Evolutionary conservation across 2,888 invertebrate species (phyloP).

Genomic region (Archips xylosteana): DNA sequence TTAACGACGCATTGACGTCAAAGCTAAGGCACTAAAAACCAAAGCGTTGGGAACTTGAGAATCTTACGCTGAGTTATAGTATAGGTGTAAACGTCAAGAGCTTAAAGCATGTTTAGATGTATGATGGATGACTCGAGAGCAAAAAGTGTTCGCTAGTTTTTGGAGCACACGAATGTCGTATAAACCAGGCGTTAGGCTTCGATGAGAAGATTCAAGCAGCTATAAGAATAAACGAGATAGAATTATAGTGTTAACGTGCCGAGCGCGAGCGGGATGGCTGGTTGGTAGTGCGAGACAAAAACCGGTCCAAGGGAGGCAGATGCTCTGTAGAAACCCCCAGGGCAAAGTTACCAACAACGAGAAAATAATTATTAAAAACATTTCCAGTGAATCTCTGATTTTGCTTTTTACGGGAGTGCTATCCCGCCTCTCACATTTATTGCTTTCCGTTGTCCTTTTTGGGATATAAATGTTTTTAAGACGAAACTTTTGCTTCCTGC

Average conservation of each 20-base stretch:
- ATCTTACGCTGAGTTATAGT: not conserved
- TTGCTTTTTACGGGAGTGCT: slow-evolving; percentile 44
- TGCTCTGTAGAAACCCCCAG: slow-evolving; percentile 75
- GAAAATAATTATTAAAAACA: slow-evolving; percentile 76
- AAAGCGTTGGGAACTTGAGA: slow-evolving; percentile 3
- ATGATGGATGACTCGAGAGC: not conserved
- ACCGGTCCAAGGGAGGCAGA: slow-evolving; percentile 83
- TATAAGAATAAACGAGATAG: slow-evolving; percentile 64
- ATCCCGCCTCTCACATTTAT: slow-evolving; percentile 34
- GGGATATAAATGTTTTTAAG: slow-evolving; percentile 34
- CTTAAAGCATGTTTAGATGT: not conserved
- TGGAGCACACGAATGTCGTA: slow-evolving; percentile 15
- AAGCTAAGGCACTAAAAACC: slow-evolving; percentile 8
- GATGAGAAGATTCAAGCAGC: slow-evolving; percentile 73
- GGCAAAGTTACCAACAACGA: slow-evolving; percentile 76
- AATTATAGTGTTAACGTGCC: slow-evolving; percentile 41
- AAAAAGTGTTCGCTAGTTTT: slow-evolving; percentile 6
- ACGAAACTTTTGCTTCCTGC: slow-evolving; percentile 25
- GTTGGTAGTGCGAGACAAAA: slow-evolving; percentile 66
- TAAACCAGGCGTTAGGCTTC: slow-evolving; percentile 43
- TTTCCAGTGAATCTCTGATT: slow-evolving; percentile 57
- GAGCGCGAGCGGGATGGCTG: slow-evolving; percentile 61
- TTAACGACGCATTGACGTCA: slow-evolving; percentile 20
- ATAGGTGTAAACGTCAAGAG: slow-evolving; percentile 12
- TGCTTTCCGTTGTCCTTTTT: slow-evolving; percentile 37